Base-by-base conservation (phyloP, 2,888 invertebrate species). In the Chaetogeoica ovagalla region DNA sequence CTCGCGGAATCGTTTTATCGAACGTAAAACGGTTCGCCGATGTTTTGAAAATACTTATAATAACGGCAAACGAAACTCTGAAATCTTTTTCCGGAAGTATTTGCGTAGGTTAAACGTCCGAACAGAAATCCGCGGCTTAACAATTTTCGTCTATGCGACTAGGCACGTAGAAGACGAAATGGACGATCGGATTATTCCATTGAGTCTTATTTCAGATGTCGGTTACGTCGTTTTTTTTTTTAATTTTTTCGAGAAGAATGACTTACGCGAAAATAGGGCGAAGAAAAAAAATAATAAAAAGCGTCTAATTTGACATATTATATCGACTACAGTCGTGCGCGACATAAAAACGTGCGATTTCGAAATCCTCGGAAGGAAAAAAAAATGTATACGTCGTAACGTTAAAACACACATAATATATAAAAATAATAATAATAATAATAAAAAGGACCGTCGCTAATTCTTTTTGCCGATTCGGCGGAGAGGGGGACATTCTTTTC, bases 371-470 rank as follows among this genome's bases (percentile, higher is more conserved):
- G 39, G 55, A 17, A n/a, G n/a, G n/a, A n/a, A n/a, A n/a, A n/a
- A 63, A 65, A 55, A 52, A 11, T 11, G n/a, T 11, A 9, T 59
- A 21, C 59, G 8, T 9, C 30, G 30, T 30, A 30, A 30, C 30
- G 30, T 30, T 30, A 30, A 30, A 30, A 30, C 30, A 30, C 30
- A 30, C 30, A 30, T 30, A 30, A 30, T 30, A 30, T 7, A 55
- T 48, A 39, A 65, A 63, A 30, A 30, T 30, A 6, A 43, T 1
- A 7, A 17, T 17, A 21, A 55, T 39, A 11, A 37, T 65, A 65
- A 74, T 65, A 65, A 65, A 65, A 55, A 74, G 65, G 65, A 5
- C 74, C 11, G 39, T 21, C 23, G 55, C 74, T 74, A 74, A 74
- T 74, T 74, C 74, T 74, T 74, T 73, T 65, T 3, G 55, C 65